phyloP scores from a whole-genome alignment of 2,797 vertebrate genomes.

The Chaunax sp. region DNA sequence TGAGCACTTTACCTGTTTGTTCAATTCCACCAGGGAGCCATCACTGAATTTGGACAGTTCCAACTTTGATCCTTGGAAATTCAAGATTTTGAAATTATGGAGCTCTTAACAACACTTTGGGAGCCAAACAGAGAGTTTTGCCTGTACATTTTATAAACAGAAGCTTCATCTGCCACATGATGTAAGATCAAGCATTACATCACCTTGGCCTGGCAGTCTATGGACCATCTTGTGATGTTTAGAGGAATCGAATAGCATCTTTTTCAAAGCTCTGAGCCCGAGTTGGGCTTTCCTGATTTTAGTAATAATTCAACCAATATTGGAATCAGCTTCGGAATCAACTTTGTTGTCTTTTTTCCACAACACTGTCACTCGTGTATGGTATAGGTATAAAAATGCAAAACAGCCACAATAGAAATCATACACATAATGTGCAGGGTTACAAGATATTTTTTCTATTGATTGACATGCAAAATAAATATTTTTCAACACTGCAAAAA shows the following conservation, averaged over 20 bases:
- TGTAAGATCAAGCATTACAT: constrained; percentile 60
- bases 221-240: constrained; percentile 28
- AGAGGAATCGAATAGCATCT: constrained; percentile 22
- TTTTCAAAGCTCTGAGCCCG: constrained; percentile 32
- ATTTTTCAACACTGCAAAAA: constrained; percentile 37
- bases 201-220: constrained; percentile 37
- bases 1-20: constrained; percentile 26
- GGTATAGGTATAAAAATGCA: too few species aligned
- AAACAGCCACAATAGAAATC: constrained; percentile 22
- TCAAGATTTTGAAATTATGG: constrained; percentile 7
- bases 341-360: constrained; percentile 17
- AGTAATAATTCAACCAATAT: constrained; percentile 22
- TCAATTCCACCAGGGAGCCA: constrained; percentile 39
- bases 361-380: constrained; percentile 24
- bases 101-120: constrained; percentile 27
- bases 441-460: constrained; percentile 19
- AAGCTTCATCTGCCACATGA: constrained; percentile 53
- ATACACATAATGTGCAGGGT: constrained; percentile 30
- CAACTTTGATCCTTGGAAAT: constrained; percentile 54
- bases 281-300: constrained; percentile 21
- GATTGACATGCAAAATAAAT: constrained; percentile 36
- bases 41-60: constrained; percentile 30
- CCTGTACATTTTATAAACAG: constrained; percentile 52
- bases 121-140: constrained; percentile 16
- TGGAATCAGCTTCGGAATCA: constrained; percentile 31